These are phyloP conservation scores for Marisa cornuarietis DNA, from an alignment of 1,140 invertebrate genomes.

Conservation along the genomic window DNA sequence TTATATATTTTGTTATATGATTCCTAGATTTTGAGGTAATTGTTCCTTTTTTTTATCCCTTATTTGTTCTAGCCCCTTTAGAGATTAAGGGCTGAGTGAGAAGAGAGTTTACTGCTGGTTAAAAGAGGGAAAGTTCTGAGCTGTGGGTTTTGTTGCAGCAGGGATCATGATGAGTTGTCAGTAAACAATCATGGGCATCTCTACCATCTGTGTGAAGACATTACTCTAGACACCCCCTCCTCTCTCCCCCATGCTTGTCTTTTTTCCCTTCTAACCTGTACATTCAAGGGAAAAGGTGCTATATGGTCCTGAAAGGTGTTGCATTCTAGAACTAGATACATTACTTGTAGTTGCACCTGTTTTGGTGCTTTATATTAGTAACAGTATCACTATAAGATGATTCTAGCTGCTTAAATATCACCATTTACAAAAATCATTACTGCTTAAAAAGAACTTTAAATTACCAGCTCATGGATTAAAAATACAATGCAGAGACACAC, in stretches of 20 bases:
- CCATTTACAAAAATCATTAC: neutral
- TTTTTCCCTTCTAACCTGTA: neutral
- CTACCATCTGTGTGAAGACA: neutral
- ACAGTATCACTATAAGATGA: neutral
- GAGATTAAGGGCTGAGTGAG: too few species aligned
- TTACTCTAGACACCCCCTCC: neutral
- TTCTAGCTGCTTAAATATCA: neutral
- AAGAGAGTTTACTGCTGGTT: too few species aligned
- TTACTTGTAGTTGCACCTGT: neutral
- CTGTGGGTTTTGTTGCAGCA: neutral
- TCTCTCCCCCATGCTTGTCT: neutral
- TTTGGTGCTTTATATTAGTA: neutral
- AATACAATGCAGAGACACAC: neutral
- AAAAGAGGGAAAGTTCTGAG: neutral
- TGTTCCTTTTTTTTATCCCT: too few species aligned
- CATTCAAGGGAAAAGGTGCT: neutral
- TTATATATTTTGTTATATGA: too few species aligned
- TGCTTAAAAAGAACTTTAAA: neutral
- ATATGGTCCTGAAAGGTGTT: neutral
- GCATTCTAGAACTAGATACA: neutral
- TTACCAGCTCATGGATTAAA: neutral
- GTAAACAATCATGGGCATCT: neutral
- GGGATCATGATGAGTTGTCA: neutral
- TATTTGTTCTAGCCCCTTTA: too few species aligned
- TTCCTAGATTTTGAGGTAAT: too few species aligned